phyloP scores from a whole-genome alignment of 2,888 invertebrate species.

The Athripsodes cinereus region DNA sequence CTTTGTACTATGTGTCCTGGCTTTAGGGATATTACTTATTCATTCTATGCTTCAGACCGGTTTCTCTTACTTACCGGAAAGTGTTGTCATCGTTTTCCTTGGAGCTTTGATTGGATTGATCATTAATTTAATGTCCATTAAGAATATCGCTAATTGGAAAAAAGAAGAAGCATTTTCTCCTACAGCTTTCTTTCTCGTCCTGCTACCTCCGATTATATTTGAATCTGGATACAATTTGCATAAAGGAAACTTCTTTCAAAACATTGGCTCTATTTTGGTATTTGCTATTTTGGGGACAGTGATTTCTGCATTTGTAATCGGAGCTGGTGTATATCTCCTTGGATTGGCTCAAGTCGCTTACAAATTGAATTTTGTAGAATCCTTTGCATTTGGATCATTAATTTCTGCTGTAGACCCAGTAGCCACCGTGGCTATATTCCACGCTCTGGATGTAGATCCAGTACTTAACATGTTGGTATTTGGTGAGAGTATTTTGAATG shows the following conservation, averaged over 20 bases:
- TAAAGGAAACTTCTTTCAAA: slow-evolving; percentile 94
- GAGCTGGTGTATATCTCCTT: slow-evolving; percentile 90
- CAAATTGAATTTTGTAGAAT: slow-evolving; percentile 88
- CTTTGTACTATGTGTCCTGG: slow-evolving; percentile 92
- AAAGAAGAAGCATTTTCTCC: slow-evolving; percentile 98
- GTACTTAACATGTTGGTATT: slow-evolving; percentile 99
- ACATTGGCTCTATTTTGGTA: slow-evolving; percentile 96
- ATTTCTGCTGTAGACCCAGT: slow-evolving; percentile 99
- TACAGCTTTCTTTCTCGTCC: slow-evolving; percentile 93
- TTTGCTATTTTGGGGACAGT: slow-evolving; percentile 97
- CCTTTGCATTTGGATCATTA: slow-evolving; percentile 96
- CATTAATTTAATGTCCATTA: slow-evolving; percentile 81
- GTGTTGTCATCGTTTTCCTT: slow-evolving; percentile 92
- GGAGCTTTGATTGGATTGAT: slow-evolving; percentile 90
- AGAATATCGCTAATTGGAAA: slow-evolving; percentile 90
- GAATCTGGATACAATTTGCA: slow-evolving; percentile 99
- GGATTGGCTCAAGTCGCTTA: slow-evolving; percentile 91
- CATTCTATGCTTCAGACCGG: slow-evolving; percentile 93
- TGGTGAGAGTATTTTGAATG: slow-evolving; percentile 90
- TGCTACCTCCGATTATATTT: slow-evolving; percentile 97
- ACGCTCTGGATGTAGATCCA: slow-evolving; percentile 94
- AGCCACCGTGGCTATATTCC: slow-evolving; percentile 97
- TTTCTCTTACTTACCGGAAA: slow-evolving; percentile 95
- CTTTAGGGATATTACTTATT: slow-evolving; percentile 88
- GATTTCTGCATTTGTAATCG: slow-evolving; percentile 95